phyloP scores from a whole-genome alignment of 1,140 invertebrate species.

The Formica selysi region DNA sequence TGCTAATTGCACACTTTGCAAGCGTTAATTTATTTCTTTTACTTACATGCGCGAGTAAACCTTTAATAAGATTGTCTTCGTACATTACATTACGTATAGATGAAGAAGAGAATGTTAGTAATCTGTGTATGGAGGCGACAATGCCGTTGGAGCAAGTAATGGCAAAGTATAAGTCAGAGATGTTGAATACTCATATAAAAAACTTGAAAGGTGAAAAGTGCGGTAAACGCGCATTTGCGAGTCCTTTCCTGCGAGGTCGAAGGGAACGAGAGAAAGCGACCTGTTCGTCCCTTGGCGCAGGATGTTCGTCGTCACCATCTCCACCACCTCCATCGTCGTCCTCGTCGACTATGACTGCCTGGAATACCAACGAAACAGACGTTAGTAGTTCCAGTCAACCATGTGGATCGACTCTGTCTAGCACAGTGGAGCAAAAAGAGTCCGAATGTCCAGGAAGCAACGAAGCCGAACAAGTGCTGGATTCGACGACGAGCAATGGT shows the following conservation, averaged over 20 bases:
- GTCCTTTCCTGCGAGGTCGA: slow-evolving; percentile 79
- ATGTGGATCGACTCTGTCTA: slow-evolving; percentile 77
- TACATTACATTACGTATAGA: slow-evolving; percentile 74
- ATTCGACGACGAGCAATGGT: slow-evolving; percentile 87
- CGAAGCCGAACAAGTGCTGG: slow-evolving; percentile 83
- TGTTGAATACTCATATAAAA: slow-evolving; percentile 71
- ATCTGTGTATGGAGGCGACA: slow-evolving; percentile 93
- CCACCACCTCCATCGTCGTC: slow-evolving; percentile 38
- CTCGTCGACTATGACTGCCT: slow-evolving; percentile 64
- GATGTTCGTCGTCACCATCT: slow-evolving; percentile 79
- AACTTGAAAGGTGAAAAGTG: slow-evolving; percentile 70
- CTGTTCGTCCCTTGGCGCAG: slow-evolving; percentile 75
- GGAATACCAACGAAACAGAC: slow-evolving; percentile 83
- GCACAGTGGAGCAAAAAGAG: slow-evolving; percentile 67
- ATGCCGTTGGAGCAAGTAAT: slow-evolving; percentile 94
- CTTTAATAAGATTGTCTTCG: slow-evolving; percentile 64
- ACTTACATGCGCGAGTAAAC: slow-evolving; percentile 46
- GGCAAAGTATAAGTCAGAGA: slow-evolving; percentile 87
- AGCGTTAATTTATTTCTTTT: slow-evolving; percentile 39
- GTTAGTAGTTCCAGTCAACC: slow-evolving; percentile 85
- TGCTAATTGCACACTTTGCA: slow-evolving; percentile 20
- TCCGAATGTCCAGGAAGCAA: slow-evolving; percentile 78
- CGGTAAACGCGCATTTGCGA: slow-evolving; percentile 64
- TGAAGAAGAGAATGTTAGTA: slow-evolving; percentile 90
- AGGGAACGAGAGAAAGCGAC: slow-evolving; percentile 75